phyloP scores from a whole-genome alignment of 1,140 invertebrate species.

The Euura lappo region DNA sequence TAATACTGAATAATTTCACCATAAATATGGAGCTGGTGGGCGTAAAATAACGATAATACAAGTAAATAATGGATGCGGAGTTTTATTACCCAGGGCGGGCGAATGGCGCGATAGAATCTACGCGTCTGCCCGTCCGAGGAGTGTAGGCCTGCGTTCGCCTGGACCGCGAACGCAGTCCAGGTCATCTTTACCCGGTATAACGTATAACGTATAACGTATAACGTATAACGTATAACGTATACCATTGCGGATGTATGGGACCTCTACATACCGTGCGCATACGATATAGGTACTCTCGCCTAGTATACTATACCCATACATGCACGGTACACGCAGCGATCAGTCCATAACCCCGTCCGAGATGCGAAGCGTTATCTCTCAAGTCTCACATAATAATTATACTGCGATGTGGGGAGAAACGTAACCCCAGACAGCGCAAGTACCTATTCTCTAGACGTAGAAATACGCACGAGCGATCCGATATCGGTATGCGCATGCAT shows the following conservation, averaged over 20 bases:
- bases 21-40: conserved; percentile 55
- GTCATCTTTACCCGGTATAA: neutral
- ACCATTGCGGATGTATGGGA: neutral
- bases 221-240: neutral
- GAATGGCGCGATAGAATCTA: conserved; percentile 58
- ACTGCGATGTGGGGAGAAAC: too few species aligned
- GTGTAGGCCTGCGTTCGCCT: neutral
- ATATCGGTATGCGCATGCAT: too few species aligned
- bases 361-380: too few species aligned
- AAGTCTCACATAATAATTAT: too few species aligned
- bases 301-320: too few species aligned
- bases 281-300: neutral
- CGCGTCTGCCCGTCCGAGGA: conserved; percentile 31
- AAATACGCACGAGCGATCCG: too few species aligned
- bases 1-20: conserved; percentile 57
- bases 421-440: too few species aligned
- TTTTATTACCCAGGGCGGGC: conserved; percentile 55
- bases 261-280: neutral
- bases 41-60: conserved; percentile 60
- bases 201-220: too few species aligned
- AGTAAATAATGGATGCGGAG: conserved; percentile 58
- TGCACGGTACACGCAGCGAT: too few species aligned
- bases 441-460: too few species aligned
- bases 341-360: too few species aligned
- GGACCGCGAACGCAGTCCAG: neutral